Evolutionary conservation across 2,797 vertebrate genomes (phyloP).

Genomic region (Onychomys arenicola): DNA sequence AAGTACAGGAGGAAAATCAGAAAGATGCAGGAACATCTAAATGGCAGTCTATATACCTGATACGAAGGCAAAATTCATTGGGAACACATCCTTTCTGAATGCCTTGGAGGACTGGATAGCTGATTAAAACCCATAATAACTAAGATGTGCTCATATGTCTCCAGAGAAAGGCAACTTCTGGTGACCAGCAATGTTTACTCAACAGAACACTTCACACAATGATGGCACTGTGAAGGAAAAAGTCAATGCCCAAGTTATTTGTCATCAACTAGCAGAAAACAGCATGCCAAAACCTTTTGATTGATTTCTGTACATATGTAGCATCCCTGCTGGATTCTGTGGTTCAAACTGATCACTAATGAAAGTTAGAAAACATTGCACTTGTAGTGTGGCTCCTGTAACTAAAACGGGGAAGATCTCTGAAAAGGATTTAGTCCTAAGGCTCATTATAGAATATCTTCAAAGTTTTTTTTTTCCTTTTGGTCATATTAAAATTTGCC

Average conservation of each 20-base stretch:
- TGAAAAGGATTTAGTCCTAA: slow-evolving; percentile 52
- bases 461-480: neutral
- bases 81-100: slow-evolving; percentile 55
- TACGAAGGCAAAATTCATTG: slow-evolving; percentile 51
- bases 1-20: slow-evolving; percentile 36
- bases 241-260: slow-evolving; percentile 65
- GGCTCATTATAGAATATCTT: slow-evolving; percentile 36
- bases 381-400: neutral
- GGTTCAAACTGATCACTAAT: slow-evolving; percentile 65
- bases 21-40: slow-evolving; percentile 18
- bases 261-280: slow-evolving; percentile 61
- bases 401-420: neutral
- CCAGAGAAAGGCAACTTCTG: slow-evolving; percentile 64
- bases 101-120: neutral
- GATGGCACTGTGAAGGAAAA: slow-evolving; percentile 67
- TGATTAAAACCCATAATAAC: slow-evolving; percentile 47
- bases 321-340: slow-evolving; percentile 25
- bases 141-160: slow-evolving; percentile 54
- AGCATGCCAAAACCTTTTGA: slow-evolving; percentile 67
- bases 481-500: slow-evolving; percentile 44
- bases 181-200: neutral
- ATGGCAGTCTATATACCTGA: slow-evolving; percentile 43
- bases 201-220: slow-evolving; percentile 68
- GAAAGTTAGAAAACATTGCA: slow-evolving; percentile 53
- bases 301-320: slow-evolving; percentile 54